Evolutionary conservation across 2,888 invertebrate species (phyloP).

Genomic region (Eristalinus aeneus): DNA sequence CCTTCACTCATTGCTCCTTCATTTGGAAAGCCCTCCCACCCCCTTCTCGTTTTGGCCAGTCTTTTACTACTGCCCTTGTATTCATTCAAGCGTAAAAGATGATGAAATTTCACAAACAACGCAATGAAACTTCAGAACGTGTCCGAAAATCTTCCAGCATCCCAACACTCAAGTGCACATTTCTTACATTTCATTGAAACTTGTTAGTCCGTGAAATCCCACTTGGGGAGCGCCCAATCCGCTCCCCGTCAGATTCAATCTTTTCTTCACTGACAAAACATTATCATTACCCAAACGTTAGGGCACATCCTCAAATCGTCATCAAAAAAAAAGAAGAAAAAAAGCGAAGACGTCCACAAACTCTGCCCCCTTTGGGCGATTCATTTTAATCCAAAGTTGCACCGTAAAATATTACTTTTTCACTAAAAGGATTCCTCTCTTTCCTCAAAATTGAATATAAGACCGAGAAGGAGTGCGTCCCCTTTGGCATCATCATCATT

Average conservation of each 20-base stretch:
- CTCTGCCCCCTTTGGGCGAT: conserved; percentile 9
- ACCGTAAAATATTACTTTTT: conserved; percentile 44
- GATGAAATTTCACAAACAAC: background rate
- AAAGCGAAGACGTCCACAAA: background rate
- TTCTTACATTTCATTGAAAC: background rate
- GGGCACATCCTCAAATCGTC: conserved; percentile 29
- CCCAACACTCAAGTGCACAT: background rate
- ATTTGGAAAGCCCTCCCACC: no score
- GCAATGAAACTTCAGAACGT: background rate
- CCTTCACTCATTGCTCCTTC: no score
- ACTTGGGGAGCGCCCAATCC: background rate
- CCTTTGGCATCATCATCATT: background rate
- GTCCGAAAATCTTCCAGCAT: background rate
- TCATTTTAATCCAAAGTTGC: conserved; percentile 45
- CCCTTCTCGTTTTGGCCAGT: no score
- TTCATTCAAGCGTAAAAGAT: background rate
- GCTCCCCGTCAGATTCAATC: background rate
- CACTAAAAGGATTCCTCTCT: background rate
- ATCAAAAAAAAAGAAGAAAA: no score
- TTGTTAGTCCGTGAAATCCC: background rate
- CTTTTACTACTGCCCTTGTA: background rate
- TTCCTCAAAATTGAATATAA: background rate
- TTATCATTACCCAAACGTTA: background rate
- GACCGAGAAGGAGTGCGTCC: background rate
- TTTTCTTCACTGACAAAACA: background rate